Conservation (phyloP, 2,113 vertebrate species). For the Eleginops maclovinus region DNA sequence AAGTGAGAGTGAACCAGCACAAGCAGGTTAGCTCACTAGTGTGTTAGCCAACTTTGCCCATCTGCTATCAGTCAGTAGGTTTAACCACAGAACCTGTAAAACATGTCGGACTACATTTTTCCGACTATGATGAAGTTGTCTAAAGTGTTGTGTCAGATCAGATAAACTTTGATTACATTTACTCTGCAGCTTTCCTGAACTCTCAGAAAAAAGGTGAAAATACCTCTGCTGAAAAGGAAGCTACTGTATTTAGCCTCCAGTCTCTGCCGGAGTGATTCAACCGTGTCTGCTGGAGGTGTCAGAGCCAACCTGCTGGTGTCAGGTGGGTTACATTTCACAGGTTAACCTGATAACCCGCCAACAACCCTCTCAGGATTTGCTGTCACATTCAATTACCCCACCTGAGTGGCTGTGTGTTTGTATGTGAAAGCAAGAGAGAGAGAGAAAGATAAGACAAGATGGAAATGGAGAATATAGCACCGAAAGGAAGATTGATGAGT, state of each 20-base stretch:
- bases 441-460: not conserved
- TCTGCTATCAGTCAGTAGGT: not conserved
- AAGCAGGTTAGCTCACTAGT: not conserved
- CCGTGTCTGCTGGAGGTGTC: constrained; percentile 57
- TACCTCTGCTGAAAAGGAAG: constrained; percentile 19
- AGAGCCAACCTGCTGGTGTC: constrained; percentile 63
- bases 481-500: constrained; percentile 32
- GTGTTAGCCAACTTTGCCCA: not conserved
- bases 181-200: not conserved
- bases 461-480: not conserved
- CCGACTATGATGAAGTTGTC: not conserved
- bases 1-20: not conserved
- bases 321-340: constrained; percentile 74
- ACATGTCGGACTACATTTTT: not conserved
- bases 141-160: not conserved
- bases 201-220: not conserved
- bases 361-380: constrained; percentile 69
- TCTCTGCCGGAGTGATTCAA: constrained; percentile 59
- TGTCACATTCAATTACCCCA: constrained; percentile 75
- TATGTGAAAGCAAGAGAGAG: constrained; percentile 32
- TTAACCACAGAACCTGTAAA: not conserved
- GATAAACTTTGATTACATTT: not conserved
- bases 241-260: constrained; percentile 47
- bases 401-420: constrained; percentile 52
- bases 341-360: constrained; percentile 77